A percentile compares a stretch with the other conserved stretches of the same genome.
Evolutionary conservation across 2,888 invertebrate genomes (phyloP).

Genomic region (Chloroclysta siterata): DNA sequence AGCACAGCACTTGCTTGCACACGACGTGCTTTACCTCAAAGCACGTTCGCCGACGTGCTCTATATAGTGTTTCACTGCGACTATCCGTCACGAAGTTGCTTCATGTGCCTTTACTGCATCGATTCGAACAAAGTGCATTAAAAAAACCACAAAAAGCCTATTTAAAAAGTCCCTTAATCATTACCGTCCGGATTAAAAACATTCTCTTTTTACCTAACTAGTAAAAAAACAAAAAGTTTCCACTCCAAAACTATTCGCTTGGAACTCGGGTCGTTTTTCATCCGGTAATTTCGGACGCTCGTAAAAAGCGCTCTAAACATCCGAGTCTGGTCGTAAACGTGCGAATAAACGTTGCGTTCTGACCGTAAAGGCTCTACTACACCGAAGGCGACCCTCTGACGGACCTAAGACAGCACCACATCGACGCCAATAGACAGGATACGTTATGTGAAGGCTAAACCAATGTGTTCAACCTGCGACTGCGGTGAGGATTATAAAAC

Average conservation of each 20-base stretch:
- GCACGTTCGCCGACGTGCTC: too few relatives aligned
- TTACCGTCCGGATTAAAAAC: background rate
- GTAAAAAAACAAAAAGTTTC: conserved; percentile 8
- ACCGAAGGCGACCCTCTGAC: conserved; percentile 4
- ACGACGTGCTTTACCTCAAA: too few relatives aligned
- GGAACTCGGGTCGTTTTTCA: conserved; percentile 30
- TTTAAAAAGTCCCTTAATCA: background rate
- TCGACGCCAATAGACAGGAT: background rate
- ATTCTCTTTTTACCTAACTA: background rate
- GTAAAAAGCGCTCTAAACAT: conserved; percentile 77
- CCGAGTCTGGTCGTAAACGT: conserved; percentile 70
- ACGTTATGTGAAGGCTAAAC: too few relatives aligned
- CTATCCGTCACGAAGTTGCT: too few relatives aligned
- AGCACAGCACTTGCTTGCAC: too few relatives aligned
- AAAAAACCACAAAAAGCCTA: too few relatives aligned
- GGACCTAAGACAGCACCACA: background rate
- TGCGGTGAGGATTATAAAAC: too few relatives aligned
- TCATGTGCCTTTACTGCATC: too few relatives aligned
- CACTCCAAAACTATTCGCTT: conserved; percentile 28
- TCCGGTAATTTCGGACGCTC: conserved; percentile 60
- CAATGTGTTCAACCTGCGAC: too few relatives aligned
- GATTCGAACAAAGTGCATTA: too few relatives aligned
- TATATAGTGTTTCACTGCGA: too few relatives aligned
- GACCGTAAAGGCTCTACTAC: conserved; percentile 43
- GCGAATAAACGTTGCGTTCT: conserved; percentile 66